phyloP scores from a whole-genome alignment of 1,140 invertebrate species.

The Delia radicum region DNA sequence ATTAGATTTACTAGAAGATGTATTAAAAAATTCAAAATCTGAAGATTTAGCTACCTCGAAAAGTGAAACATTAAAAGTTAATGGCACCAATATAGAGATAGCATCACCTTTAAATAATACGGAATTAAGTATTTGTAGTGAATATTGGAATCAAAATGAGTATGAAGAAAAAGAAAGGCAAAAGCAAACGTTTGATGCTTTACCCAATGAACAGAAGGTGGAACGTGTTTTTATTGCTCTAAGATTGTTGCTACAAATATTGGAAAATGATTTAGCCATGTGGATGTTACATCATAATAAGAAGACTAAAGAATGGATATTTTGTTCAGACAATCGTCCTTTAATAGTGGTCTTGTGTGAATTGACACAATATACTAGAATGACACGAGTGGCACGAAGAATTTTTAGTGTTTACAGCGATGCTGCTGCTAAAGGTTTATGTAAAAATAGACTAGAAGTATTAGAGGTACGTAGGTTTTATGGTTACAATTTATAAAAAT shows the following conservation, averaged over 20 bases:
- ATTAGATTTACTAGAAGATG: conserved; percentile 23
- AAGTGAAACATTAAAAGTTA: neutral
- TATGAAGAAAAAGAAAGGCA: conserved; percentile 22
- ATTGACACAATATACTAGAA: conserved; percentile 19
- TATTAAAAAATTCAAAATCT: neutral
- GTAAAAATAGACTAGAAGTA: conserved; percentile 18
- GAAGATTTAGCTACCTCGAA: neutral
- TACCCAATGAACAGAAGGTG: neutral
- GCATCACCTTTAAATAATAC: neutral
- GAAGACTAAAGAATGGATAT: conserved; percentile 27
- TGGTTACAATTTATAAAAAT: too few relatives aligned
- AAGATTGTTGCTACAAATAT: conserved; percentile 26
- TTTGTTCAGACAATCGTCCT: conserved; percentile 24
- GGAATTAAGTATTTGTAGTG: conserved; percentile 10
- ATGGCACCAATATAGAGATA: neutral
- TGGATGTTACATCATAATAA: conserved; percentile 31
- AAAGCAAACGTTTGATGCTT: conserved; percentile 16
- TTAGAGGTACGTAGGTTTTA: conserved; percentile 25
- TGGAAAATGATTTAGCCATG: conserved; percentile 31
- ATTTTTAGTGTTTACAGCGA: conserved; percentile 25
- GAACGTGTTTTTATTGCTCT: conserved; percentile 27
- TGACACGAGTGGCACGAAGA: conserved; percentile 19
- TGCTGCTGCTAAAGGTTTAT: conserved; percentile 19
- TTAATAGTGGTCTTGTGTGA: conserved; percentile 25
- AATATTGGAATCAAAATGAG: conserved; percentile 6